These are phyloP conservation scores for Brachynemurus nebulosus DNA, from an alignment of 2,888 invertebrate species.

Conservation along the genomic window DNA sequence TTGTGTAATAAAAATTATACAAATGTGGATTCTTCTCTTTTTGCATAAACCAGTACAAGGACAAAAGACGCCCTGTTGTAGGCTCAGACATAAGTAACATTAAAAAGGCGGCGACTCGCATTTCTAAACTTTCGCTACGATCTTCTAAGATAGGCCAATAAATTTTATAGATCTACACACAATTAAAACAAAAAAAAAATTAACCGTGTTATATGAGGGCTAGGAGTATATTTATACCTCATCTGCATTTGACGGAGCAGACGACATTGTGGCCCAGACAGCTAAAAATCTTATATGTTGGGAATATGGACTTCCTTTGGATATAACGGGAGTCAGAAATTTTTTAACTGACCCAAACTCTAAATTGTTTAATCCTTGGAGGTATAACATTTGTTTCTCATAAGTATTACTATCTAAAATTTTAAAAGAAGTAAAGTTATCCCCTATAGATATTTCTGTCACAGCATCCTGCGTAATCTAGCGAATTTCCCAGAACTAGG, in stretches of 20 bases:
- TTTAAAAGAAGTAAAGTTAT: conserved; percentile 1
- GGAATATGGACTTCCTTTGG: conserved; percentile 30
- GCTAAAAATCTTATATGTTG: conserved; percentile 54
- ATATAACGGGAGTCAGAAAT: conserved; percentile 35
- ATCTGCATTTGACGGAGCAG: conserved; percentile 36
- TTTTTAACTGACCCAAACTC: conserved; percentile 40
- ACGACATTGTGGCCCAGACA: conserved; percentile 43
- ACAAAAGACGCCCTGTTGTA: conserved; percentile 48
- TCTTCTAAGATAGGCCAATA: conserved; percentile 56
- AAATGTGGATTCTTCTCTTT: conserved; percentile 46
- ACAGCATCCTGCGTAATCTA: too few relatives aligned
- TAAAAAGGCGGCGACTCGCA: conserved; percentile 50
- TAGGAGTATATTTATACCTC: conserved; percentile 27
- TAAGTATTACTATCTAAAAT: conserved; percentile 47
- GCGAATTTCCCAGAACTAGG: too few relatives aligned
- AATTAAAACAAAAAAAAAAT: not conserved
- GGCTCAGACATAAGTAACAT: conserved; percentile 49
- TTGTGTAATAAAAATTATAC: conserved; percentile 56
- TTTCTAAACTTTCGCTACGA: conserved; percentile 48
- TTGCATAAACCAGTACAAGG: conserved; percentile 52
- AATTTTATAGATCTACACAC: conserved; percentile 39
- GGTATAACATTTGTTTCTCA: conserved; percentile 52
- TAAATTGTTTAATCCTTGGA: conserved; percentile 55
- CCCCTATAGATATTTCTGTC: too few relatives aligned
- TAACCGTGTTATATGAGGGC: not conserved